Evolutionary conservation across 1,140 invertebrate species (phyloP), one percentile per base, ranked within the genome.

Genomic region (Drosophila grimshawi): DNA sequence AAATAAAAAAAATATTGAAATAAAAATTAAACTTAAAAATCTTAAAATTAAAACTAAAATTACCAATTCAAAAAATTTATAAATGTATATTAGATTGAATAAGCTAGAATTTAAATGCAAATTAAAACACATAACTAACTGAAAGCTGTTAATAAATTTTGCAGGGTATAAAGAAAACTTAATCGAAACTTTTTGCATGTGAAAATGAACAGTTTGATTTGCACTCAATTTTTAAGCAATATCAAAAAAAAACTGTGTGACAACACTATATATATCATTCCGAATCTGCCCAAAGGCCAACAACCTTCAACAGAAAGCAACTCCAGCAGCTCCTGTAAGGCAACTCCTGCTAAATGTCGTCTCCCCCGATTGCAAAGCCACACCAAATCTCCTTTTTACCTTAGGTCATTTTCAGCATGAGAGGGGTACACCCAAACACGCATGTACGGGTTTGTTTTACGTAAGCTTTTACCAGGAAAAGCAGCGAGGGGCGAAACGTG

Each of bases 371-470:
- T 68, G 69, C 59, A 82, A 60, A 66, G 76, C 65, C 64, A 57
- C 19, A 43, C 67, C 59, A 82, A 80, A 86, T 88, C 82, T 88
- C 83, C 76, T 88, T 79, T 79, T 83, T 78, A 75, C 83, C 85
- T 83, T 65, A 57, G 80, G 83, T 88, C 83, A 86, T 75, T 88
- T 86, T 88, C 79, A 82, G 72, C 60, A 77, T 35, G 67, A 51
- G 61, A 66, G 71, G 67, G 72, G 72, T 71, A 68, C 71, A 62
- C 41, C 46, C 45, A 52, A 56, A 62, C 73, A 67, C 57, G 59
- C 62, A 59, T 60, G 60, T 62, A 46, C 3, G 37, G 61, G 66
- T 62, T 88, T 83, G 66, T 66, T 80, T 78, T 83, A 62, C 45
- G 66, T 74, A 65, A 48, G 37, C 32, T 69, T 63, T 46, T 41